These are phyloP conservation scores for Urosaurus nigricauda DNA, from an alignment of 2,797 vertebrate genomes.

Conservation along the genomic window DNA sequence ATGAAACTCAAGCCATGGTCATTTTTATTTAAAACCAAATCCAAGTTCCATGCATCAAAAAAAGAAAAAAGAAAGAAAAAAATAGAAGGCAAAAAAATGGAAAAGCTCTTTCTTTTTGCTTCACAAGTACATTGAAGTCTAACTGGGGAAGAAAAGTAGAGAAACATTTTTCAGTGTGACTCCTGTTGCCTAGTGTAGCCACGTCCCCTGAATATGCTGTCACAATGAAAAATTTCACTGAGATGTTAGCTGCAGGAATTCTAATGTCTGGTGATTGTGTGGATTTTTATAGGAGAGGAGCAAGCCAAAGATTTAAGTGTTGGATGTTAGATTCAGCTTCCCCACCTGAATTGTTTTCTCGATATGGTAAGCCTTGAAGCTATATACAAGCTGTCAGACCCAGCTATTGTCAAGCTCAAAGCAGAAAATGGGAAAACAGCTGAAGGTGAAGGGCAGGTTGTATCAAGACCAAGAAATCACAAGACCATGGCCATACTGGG, in stretches of 20 bases:
- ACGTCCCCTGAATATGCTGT: conserved; percentile 67
- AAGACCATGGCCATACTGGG: not conserved
- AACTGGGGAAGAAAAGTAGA: conserved; percentile 47
- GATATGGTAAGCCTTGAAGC: conserved; percentile 1
- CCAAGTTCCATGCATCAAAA: conserved; percentile 68
- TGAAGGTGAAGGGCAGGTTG: not conserved
- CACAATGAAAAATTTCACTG: conserved; percentile 70
- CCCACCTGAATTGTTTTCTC: conserved; percentile 17
- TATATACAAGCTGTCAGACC: conserved; percentile 1
- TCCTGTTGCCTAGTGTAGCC: conserved; percentile 60
- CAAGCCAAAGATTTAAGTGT: conserved; percentile 18
- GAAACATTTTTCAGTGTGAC: conserved; percentile 68
- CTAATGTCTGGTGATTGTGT: conserved; percentile 43
- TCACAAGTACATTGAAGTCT: conserved; percentile 69
- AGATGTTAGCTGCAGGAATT: conserved; percentile 59
- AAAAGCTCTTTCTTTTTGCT: conserved; percentile 62
- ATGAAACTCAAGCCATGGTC: not conserved
- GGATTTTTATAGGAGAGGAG: conserved; percentile 18
- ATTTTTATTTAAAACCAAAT: conserved; percentile 54
- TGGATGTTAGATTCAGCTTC: conserved; percentile 25
- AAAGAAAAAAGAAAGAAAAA: conserved; percentile 46
- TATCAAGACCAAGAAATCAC: not conserved
- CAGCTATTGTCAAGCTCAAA: not conserved
- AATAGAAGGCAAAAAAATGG: conserved; percentile 47
- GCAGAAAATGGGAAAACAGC: not conserved